These are phyloP conservation scores for Neopipo cinnamomea DNA, from an alignment of 2,113 vertebrate species.

Conservation along the genomic window DNA sequence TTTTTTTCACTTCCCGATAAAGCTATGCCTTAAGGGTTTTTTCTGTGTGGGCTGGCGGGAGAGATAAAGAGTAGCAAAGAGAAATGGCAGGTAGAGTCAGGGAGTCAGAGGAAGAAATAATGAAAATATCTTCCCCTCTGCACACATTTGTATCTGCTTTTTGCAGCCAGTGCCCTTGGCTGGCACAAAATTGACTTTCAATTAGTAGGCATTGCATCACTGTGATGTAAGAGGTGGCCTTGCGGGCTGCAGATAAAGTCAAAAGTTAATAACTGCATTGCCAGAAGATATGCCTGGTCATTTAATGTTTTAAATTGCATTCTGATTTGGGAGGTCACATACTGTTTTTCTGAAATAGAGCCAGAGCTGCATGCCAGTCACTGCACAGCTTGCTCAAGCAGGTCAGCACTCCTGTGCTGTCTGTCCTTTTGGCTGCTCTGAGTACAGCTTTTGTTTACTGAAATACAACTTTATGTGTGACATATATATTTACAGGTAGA, in stretches of 20 bases:
- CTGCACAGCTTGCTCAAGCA: not conserved
- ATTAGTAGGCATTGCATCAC: not conserved
- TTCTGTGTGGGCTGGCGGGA: not conserved
- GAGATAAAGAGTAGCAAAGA: not conserved
- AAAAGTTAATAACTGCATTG: not conserved
- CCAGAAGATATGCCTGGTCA: not conserved
- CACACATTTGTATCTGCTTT: not conserved
- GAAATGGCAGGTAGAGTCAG: not conserved
- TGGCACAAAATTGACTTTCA: not conserved
- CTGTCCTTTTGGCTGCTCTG: not conserved
- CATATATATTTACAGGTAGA: not conserved
- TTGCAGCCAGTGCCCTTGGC: not conserved
- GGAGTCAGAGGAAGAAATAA: not conserved
- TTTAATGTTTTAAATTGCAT: not conserved
- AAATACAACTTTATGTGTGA: not conserved
- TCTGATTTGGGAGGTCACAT: not conserved
- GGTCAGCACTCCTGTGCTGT: not conserved
- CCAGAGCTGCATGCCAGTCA: not conserved
- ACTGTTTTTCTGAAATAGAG: not conserved
- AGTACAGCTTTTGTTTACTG: not conserved
- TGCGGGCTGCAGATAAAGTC: not conserved
- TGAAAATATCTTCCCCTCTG: not conserved
- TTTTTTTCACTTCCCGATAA: not conserved
- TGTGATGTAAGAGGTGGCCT: constrained; percentile 15
- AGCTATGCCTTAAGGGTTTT: not conserved